These are phyloP conservation scores for Tichodroma muraria DNA, from an alignment of 2,113 vertebrate species.

Conservation along the genomic window DNA sequence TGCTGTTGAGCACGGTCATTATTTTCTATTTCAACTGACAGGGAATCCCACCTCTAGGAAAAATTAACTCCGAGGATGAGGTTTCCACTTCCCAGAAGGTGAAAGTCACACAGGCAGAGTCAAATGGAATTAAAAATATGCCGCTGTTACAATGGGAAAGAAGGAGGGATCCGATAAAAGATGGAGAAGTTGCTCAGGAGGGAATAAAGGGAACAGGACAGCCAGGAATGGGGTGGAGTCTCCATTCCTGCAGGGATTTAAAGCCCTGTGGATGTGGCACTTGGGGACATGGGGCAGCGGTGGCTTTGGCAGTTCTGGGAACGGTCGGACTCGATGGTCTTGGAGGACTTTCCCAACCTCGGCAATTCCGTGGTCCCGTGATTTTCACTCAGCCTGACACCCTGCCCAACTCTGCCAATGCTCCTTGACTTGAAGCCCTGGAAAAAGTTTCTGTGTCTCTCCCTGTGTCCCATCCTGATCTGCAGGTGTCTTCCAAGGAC, in stretches of 20 bases:
- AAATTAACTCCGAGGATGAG: neutral
- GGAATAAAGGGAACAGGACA: neutral
- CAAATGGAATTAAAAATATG: neutral
- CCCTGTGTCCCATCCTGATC: neutral
- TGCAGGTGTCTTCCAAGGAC: neutral
- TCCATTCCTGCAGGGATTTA: neutral
- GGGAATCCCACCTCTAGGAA: neutral
- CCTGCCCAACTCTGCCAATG: neutral
- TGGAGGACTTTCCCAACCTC: neutral
- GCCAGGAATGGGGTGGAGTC: neutral
- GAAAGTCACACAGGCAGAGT: neutral
- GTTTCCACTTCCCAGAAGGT: neutral
- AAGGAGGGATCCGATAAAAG: fast-evolving
- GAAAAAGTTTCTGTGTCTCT: fast-evolving
- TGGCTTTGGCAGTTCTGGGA: neutral
- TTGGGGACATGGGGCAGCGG: neutral
- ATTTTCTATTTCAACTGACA: neutral
- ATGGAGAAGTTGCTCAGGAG: neutral
- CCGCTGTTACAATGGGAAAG: neutral
- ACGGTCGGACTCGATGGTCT: fast-evolving
- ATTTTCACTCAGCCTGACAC: fast-evolving
- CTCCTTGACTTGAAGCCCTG: fast-evolving
- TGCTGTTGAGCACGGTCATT: neutral
- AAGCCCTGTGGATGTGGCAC: neutral
- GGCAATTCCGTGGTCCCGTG: neutral